Base-by-base conservation (phyloP, 2,113 vertebrate species). In the Salminus brasiliensis region DNA sequence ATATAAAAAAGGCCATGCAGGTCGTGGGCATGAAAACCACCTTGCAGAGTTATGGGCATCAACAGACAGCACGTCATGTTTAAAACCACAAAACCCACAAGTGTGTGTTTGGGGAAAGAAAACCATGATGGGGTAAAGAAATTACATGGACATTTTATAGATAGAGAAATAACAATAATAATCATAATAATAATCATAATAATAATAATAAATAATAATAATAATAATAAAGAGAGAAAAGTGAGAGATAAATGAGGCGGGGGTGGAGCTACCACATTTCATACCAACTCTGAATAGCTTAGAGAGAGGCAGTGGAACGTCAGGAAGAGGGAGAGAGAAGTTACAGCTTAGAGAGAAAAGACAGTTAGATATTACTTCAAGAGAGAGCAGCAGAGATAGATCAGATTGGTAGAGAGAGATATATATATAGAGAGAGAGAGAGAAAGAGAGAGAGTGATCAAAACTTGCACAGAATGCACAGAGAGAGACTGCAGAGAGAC, bases 391-490 rank as follows among this genome's bases (percentile, higher is more conserved):
- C 62, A 68, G n/a, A 66, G 39, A 32, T 30, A 41, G 55, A 81
- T 72, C 34, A 32, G 62, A 65, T 32, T 68, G 57, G 34, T 68
- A 65, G 66, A 68, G 39, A 73, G 76, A 80, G 81, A 66, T 85
- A 84, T 87, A 81, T 72, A 80, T 74, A 81, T 62, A 52, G 72
- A 72, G 72, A 75, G 74, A 89, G 84, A 89, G 53, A 79, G 77
- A 84, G 79, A 49, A 59, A 74, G 84, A 78, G 69, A 86, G 49
- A 85, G 76, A 85, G 74, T 92, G 91, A 93, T 92, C 93, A 94
- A 89, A 89, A 93, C 93, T 94, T 94, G 92, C 90, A 94, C 95
- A 94, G 92, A 91, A 93, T 91, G 90, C 93, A 93, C 93, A 92
- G 93, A 91, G n/a, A n/a, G 90, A 93, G 91, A 93, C 87, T 92